Evolutionary conservation across 1,140 invertebrate genomes (phyloP).

Genomic region (Diorhabda elongata): DNA sequence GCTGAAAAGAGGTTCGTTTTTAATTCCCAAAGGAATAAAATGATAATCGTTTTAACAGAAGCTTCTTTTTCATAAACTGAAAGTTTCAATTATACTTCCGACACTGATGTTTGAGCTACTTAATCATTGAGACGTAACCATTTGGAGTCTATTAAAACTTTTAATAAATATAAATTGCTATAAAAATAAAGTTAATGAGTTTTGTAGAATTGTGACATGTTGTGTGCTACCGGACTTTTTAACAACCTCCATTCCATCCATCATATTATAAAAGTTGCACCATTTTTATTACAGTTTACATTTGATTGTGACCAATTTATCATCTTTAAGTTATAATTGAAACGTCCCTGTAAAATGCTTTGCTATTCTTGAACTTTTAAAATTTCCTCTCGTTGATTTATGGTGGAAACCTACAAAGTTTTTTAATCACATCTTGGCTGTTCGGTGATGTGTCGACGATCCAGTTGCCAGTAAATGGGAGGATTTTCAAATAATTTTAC

Average conservation of each 20-base stretch:
- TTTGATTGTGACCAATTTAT: constrained; percentile 29
- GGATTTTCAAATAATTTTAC: constrained; percentile 3
- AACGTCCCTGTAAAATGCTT: constrained; percentile 29
- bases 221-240: constrained; percentile 10
- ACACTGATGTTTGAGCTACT: constrained; percentile 11
- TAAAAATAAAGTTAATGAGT: constrained; percentile 17
- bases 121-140: constrained; percentile 18
- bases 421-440: constrained; percentile 12
- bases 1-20: too few relatives aligned
- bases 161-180: constrained; percentile 21
- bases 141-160: constrained; percentile 17
- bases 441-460: neutral
- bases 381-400: constrained; percentile 18
- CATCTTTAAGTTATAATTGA: constrained; percentile 31
- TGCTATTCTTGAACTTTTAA: constrained; percentile 21
- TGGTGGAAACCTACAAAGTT: constrained; percentile 11
- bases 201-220: constrained; percentile 14
- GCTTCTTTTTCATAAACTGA: neutral
- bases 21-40: too few relatives aligned
- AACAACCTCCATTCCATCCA: constrained; percentile 22
- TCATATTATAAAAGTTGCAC: constrained; percentile 19
- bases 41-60: too few relatives aligned
- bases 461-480: neutral
- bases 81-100: neutral
- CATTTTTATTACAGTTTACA: constrained; percentile 27